Evolutionary conservation across 2,113 vertebrate species (phyloP).

Genomic region (Chloroceryle aenea): DNA sequence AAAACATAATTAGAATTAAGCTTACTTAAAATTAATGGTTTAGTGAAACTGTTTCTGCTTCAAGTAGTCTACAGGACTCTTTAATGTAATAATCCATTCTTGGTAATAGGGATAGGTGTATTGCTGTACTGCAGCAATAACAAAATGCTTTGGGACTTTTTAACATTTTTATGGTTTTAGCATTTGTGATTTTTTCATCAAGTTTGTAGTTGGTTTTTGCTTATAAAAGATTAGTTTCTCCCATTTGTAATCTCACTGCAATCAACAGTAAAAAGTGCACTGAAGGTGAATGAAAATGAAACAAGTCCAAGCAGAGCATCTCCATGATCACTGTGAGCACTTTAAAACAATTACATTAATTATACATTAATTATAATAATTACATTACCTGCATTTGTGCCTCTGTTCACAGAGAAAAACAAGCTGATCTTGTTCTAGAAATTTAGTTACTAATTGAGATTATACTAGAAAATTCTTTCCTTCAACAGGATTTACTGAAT

Average conservation of each 20-base stretch:
- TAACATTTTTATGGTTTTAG: background rate
- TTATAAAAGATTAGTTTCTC: background rate
- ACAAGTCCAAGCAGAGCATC: background rate
- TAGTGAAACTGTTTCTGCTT: background rate
- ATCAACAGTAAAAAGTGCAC: background rate
- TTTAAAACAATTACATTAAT: background rate
- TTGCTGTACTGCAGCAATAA: background rate
- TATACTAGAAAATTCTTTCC: background rate
- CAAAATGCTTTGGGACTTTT: background rate
- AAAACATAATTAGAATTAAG: background rate
- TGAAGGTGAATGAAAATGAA: background rate
- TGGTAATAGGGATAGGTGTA: background rate
- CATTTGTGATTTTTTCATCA: background rate
- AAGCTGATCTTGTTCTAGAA: background rate
- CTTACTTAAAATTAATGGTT: background rate
- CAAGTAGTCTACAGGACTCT: background rate
- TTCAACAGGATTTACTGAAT: background rate
- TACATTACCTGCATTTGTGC: background rate
- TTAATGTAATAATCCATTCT: background rate
- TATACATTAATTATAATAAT: background rate
- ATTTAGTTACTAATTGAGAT: background rate
- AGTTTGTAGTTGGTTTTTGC: background rate
- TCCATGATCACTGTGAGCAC: background rate
- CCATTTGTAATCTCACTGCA: background rate
- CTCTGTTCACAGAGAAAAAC: background rate